Conservation (phyloP, 2,888 invertebrate species). For the Terebella lapidaria region DNA sequence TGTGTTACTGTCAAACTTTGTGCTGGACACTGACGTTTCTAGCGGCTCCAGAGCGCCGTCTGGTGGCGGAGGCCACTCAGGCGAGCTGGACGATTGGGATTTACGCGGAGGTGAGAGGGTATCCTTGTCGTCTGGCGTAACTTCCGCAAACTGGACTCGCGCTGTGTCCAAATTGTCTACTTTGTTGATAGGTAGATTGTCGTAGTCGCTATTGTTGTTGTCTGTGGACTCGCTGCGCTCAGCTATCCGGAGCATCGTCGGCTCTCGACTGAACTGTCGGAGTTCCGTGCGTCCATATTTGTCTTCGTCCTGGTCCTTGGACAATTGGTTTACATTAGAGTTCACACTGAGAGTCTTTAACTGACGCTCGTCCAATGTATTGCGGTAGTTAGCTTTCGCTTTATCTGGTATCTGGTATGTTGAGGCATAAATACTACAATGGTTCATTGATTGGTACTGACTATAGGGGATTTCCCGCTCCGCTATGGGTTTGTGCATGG, state of each 20-base stretch:
- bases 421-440: background rate
- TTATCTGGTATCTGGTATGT: slow-evolving; percentile 1
- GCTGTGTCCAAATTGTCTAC: background rate
- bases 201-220: background rate
- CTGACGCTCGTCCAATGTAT: background rate
- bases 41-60: slow-evolving; percentile 18
- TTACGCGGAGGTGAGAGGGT: slow-evolving; percentile 11
- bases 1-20: slow-evolving; percentile 72
- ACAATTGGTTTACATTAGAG: background rate
- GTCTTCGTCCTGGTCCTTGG: background rate
- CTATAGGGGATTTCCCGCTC: slow-evolving; percentile 15
- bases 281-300: slow-evolving; percentile 15
- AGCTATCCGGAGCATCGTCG: slow-evolving; percentile 15
- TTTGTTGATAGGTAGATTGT: background rate
- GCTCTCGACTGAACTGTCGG: slow-evolving; percentile 27
- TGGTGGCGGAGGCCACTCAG: slow-evolving; percentile 47
- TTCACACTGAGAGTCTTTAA: background rate
- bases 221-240: background rate
- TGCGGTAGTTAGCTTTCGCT: background rate
- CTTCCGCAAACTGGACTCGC: background rate
- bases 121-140: background rate
- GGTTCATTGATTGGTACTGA: background rate
- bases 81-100: slow-evolving; percentile 51
- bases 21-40: slow-evolving; percentile 25
- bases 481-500: slow-evolving; percentile 13